A percentile compares a stretch with the other conserved stretches of the same genome.
Conservation (phyloP, 2,888 invertebrate genomes). For the Meiosimyza platycephala region DNA sequence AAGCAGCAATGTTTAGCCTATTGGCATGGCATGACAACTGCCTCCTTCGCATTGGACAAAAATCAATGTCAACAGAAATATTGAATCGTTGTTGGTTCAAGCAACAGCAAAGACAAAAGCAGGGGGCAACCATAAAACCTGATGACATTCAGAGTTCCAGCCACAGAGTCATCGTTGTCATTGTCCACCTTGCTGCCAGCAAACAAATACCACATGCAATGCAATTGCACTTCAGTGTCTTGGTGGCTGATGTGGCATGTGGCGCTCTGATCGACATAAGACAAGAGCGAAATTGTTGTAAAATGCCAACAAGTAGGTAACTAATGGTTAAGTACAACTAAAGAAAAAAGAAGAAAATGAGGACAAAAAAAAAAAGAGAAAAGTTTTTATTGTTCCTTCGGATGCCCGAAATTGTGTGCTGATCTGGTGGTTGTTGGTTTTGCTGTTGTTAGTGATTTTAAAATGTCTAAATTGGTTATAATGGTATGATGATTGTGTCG, state of each 20-base stretch:
- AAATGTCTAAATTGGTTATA: constrained; percentile 37
- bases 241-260: constrained; percentile 33
- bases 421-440: neutral
- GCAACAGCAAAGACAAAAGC: too few species aligned
- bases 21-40: constrained; percentile 14
- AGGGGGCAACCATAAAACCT: neutral
- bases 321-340: constrained; percentile 9
- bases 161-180: constrained; percentile 15
- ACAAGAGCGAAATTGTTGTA: constrained; percentile 42
- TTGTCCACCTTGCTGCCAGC: constrained; percentile 34
- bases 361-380: constrained; percentile 23
- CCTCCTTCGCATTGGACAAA: neutral
- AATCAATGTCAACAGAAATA: constrained; percentile 31
- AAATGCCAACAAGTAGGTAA: constrained; percentile 32
- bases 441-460: constrained; percentile 21
- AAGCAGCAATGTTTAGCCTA: too few species aligned
- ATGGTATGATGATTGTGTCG: constrained; percentile 5
- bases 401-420: neutral
- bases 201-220: neutral
- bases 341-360: constrained; percentile 13
- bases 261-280: constrained; percentile 44
- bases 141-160: constrained; percentile 2
- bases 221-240: neutral
- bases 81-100: neutral
- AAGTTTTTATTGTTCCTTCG: constrained; percentile 37